A percentile compares a stretch with the other conserved stretches of the same genome.
Conservation (phyloP, 2,888 invertebrate genomes). For the Agrotis ipsilon region DNA sequence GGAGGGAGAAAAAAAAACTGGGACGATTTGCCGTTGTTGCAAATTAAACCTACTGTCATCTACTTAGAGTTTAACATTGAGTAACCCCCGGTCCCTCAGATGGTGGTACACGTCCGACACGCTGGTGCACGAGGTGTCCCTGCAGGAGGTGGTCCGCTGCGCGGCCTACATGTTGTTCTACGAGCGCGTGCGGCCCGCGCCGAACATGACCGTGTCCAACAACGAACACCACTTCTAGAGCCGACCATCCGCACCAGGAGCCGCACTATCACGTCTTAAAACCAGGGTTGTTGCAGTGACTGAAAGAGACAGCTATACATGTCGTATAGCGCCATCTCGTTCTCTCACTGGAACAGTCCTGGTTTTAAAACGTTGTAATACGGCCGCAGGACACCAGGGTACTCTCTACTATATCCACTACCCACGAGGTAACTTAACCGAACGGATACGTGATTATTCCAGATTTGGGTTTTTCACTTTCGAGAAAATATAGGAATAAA, state of each 20-base stretch:
- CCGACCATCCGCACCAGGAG: background rate
- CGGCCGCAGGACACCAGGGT: too few relatives aligned
- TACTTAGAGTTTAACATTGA: background rate
- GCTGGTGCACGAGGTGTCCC: constrained; percentile 95
- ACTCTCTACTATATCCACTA: background rate
- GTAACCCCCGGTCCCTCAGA: constrained; percentile 76
- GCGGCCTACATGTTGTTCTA: constrained; percentile 98
- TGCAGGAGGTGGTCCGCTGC: constrained; percentile 95
- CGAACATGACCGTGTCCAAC: constrained; percentile 57
- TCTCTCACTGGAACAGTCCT: too few relatives aligned
- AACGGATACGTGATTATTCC: background rate
- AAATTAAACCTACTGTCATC: background rate
- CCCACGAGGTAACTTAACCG: background rate
- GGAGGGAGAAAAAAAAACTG: too few relatives aligned
- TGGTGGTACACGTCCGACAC: constrained; percentile 98
- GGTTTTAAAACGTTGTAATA: too few relatives aligned
- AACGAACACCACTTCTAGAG: constrained; percentile 71
- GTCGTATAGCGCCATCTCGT: too few relatives aligned
- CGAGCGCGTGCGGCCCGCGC: constrained; percentile 89
- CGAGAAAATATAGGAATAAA: constrained; percentile 18
- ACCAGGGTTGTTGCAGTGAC: too few relatives aligned
- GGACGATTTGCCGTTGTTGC: too few relatives aligned
- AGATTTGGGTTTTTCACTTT: background rate
- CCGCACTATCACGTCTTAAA: too few relatives aligned
- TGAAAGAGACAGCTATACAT: too few relatives aligned